Conservation (phyloP, 2,888 invertebrate species). For the Bhutanitis thaidina region DNA sequence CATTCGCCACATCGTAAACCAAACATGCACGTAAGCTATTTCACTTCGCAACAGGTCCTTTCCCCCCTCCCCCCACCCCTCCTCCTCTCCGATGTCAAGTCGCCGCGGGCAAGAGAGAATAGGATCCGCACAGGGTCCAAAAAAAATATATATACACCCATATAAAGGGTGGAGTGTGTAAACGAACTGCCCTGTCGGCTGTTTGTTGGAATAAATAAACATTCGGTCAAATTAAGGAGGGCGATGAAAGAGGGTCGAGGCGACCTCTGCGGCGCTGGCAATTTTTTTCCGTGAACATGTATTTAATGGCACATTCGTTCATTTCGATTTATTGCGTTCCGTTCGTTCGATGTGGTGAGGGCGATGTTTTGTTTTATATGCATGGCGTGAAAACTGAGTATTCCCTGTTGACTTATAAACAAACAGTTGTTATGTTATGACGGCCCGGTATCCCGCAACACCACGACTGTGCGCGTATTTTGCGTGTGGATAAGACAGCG, state of each 20-base stretch:
- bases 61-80: too few species aligned
- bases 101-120: conserved; percentile 11
- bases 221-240: conserved; percentile 65
- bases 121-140: conserved; percentile 28
- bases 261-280: conserved; percentile 18
- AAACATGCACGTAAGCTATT: neutral
- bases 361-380: too few species aligned
- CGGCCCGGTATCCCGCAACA: too few species aligned
- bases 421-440: too few species aligned
- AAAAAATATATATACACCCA: conserved; percentile 31
- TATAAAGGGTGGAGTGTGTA: conserved; percentile 52
- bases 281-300: conserved; percentile 13
- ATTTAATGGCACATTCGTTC: conserved; percentile 16
- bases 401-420: too few species aligned
- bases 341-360: neutral
- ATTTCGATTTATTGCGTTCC: conserved; percentile 21
- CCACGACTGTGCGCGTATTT: too few species aligned
- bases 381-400: too few species aligned
- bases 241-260: conserved; percentile 33
- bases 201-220: conserved; percentile 65
- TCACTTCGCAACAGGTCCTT: conserved; percentile 15
- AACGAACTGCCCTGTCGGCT: conserved; percentile 53
- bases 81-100: too few species aligned
- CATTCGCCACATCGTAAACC: too few species aligned
- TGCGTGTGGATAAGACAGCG: too few species aligned